Conservation (phyloP, 2,113 vertebrate species). For the Callithrix jacchus region DNA sequence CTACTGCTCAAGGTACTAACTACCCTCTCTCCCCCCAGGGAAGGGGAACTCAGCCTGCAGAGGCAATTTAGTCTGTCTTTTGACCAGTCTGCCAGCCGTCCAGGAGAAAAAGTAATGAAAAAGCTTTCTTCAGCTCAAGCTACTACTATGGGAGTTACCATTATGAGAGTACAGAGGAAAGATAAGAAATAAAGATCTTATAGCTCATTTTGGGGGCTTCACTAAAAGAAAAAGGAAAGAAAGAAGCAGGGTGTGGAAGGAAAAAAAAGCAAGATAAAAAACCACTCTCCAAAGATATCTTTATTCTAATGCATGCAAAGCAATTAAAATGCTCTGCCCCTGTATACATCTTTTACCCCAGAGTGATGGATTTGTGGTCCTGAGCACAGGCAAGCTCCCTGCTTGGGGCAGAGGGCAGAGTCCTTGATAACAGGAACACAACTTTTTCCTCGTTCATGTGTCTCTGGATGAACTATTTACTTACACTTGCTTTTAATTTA, state of each 20-base stretch:
- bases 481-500: constrained; percentile 73
- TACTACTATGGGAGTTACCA: background rate
- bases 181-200: background rate
- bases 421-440: constrained; percentile 65
- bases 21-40: background rate
- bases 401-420: constrained; percentile 64
- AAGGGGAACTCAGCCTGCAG: background rate
- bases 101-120: background rate
- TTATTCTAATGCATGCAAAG: constrained; percentile 63
- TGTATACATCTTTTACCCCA: constrained; percentile 67
- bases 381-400: constrained; percentile 47
- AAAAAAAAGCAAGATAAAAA: constrained; percentile 70
- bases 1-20: background rate
- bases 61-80: background rate
- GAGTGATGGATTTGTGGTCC: constrained; percentile 65
- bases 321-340: constrained; percentile 59
- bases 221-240: constrained; percentile 35
- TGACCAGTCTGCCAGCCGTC: background rate
- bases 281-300: constrained; percentile 61
- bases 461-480: constrained; percentile 70
- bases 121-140: background rate
- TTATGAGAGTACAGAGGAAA: background rate
- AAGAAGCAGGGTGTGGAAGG: constrained; percentile 57
- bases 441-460: constrained; percentile 48
- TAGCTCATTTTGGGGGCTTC: background rate